These are phyloP conservation scores for Trinectes maculatus DNA, from an alignment of 2,113 vertebrate genomes.

Conservation along the genomic window DNA sequence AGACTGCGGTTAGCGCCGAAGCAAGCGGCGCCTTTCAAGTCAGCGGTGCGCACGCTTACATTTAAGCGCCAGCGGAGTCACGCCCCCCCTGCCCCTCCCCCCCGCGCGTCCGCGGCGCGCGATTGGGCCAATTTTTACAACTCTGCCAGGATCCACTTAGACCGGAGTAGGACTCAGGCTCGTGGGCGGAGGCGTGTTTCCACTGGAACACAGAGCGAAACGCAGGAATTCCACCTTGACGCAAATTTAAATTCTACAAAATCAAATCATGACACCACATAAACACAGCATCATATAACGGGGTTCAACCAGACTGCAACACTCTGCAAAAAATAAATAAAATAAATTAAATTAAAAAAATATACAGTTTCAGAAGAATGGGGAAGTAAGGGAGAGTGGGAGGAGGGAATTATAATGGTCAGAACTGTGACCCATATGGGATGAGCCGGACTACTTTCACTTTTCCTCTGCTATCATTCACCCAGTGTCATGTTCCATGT, in stretches of 20 bases:
- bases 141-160: slow-evolving; percentile 42
- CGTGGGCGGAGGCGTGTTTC: slow-evolving; percentile 23
- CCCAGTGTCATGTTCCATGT: background rate
- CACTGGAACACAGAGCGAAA: too few relatives aligned
- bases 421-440: slow-evolving; percentile 28
- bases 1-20: slow-evolving; percentile 15
- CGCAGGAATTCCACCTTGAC: too few relatives aligned
- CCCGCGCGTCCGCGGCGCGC: slow-evolving; percentile 60
- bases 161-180: slow-evolving; percentile 9
- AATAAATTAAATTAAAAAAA: too few relatives aligned
- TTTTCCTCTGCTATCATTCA: background rate
- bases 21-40: slow-evolving; percentile 26
- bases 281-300: too few relatives aligned
- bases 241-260: too few relatives aligned
- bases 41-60: slow-evolving; percentile 55
- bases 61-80: slow-evolving; percentile 66
- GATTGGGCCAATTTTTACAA: slow-evolving; percentile 73
- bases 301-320: too few relatives aligned
- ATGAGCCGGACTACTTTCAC: slow-evolving; percentile 15
- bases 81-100: too few relatives aligned
- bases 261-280: too few relatives aligned
- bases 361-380: background rate
- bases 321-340: too few relatives aligned
- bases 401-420: background rate
- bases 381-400: background rate